Conservation (phyloP, 1,140 invertebrate genomes). For the Drosophila athabasca region DNA sequence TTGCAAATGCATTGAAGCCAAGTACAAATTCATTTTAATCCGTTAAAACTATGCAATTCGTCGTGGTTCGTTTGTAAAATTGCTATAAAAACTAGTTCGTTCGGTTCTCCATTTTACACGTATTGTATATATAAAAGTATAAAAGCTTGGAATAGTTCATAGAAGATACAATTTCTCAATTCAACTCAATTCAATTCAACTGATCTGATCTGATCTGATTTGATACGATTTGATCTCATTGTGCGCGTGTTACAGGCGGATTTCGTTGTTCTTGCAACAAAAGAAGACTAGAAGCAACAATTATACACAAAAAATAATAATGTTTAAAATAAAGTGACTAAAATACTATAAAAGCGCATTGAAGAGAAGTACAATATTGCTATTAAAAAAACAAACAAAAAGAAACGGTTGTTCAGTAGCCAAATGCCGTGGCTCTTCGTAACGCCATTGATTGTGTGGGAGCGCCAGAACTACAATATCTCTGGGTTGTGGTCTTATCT, state of each 20-base stretch:
- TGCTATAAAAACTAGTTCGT: constrained; percentile 82
- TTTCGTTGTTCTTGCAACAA: constrained; percentile 83
- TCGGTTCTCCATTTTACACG: constrained; percentile 75
- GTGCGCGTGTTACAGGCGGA: constrained; percentile 61
- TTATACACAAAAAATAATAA: constrained; percentile 82
- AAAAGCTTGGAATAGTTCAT: constrained; percentile 78
- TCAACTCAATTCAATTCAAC: constrained; percentile 50
- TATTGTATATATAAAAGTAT: constrained; percentile 79
- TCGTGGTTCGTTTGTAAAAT: constrained; percentile 76
- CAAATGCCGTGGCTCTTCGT: constrained; percentile 67
- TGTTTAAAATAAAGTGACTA: constrained; percentile 81
- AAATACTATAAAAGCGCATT: constrained; percentile 81
- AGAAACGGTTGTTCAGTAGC: constrained; percentile 54
- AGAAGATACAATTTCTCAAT: constrained; percentile 61
- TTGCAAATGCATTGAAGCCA: constrained; percentile 48
- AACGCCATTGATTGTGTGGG: constrained; percentile 73
- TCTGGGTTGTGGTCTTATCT: constrained; percentile 24
- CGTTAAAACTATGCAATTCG: constrained; percentile 79
- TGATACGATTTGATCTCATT: constrained; percentile 46
- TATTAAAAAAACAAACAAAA: constrained; percentile 53
- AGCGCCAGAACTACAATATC: constrained; percentile 4
- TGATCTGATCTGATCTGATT: constrained; percentile 44
- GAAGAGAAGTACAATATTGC: constrained; percentile 65
- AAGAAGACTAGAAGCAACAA: constrained; percentile 84
- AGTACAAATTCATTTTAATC: constrained; percentile 62